Conservation (phyloP, 2,113 vertebrate genomes). For the Hemibates koningsi region DNA sequence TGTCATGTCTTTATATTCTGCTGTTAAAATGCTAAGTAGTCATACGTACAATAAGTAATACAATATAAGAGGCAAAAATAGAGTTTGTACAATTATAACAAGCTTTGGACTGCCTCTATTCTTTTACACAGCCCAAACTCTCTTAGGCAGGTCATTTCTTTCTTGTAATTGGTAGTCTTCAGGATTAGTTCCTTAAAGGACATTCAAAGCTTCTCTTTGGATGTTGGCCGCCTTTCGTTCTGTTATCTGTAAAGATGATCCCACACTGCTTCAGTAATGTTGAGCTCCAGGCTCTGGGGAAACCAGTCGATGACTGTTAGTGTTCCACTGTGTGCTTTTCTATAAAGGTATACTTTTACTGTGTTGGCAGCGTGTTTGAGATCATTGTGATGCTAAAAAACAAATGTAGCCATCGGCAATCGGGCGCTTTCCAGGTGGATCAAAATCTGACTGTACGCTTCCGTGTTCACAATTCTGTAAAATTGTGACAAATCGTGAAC, state of each 20-base stretch:
- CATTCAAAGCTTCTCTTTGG: not conserved
- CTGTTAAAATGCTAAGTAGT: not conserved
- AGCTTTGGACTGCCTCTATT: not conserved
- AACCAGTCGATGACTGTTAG: not conserved
- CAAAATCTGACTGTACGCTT: not conserved
- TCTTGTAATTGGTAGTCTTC: not conserved
- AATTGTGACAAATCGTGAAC: not conserved
- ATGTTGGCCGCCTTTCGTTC: not conserved
- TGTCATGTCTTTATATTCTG: not conserved
- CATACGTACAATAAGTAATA: not conserved
- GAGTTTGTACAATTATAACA: not conserved
- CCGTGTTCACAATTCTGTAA: not conserved
- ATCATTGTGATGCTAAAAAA: not conserved
- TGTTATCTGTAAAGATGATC: not conserved
- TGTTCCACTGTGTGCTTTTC: not conserved
- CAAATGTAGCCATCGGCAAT: rapidly evolving
- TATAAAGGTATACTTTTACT: not conserved
- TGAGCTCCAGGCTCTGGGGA: not conserved
- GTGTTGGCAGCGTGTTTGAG: not conserved
- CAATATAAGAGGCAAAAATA: not conserved
- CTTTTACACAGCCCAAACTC: not conserved
- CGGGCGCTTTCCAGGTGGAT: not conserved
- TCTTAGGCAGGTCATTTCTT: not conserved
- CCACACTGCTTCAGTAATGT: not conserved
- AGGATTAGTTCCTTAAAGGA: not conserved